These are phyloP conservation scores for Diphyllodes magnificus DNA, from an alignment of 2,113 vertebrate genomes.

Conservation along the genomic window DNA sequence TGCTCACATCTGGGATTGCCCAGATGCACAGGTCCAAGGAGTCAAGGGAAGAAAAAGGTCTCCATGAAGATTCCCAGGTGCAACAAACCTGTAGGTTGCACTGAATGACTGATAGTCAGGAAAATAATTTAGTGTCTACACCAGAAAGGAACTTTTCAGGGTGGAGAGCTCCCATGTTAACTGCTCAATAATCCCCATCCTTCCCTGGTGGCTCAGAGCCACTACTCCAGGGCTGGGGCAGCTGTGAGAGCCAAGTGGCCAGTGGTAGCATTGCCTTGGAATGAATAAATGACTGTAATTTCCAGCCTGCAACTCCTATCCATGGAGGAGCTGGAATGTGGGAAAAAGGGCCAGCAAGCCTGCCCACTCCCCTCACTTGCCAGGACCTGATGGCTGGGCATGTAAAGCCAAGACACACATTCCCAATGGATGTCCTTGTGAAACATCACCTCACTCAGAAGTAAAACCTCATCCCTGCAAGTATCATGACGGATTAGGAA, in stretches of 20 bases:
- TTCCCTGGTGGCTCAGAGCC: not conserved
- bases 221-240: fast-evolving
- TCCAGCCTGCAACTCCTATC: not conserved
- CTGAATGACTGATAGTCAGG: not conserved
- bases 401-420: not conserved
- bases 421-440: fast-evolving
- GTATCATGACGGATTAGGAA: not conserved
- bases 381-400: not conserved
- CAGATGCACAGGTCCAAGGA: not conserved
- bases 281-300: not conserved
- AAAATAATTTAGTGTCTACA: not conserved
- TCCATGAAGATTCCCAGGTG: not conserved
- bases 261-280: not conserved
- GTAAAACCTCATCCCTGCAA: not conserved
- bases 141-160: not conserved
- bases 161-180: not conserved
- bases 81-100: not conserved
- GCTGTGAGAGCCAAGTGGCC: not conserved
- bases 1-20: not conserved
- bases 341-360: not conserved
- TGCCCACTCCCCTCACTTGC: fast-evolving
- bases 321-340: fast-evolving
- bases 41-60: not conserved
- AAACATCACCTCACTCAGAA: not conserved
- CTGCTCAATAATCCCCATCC: not conserved